Conservation (phyloP, 2,888 invertebrate genomes). For the Mesorhabditis spiculigera region DNA sequence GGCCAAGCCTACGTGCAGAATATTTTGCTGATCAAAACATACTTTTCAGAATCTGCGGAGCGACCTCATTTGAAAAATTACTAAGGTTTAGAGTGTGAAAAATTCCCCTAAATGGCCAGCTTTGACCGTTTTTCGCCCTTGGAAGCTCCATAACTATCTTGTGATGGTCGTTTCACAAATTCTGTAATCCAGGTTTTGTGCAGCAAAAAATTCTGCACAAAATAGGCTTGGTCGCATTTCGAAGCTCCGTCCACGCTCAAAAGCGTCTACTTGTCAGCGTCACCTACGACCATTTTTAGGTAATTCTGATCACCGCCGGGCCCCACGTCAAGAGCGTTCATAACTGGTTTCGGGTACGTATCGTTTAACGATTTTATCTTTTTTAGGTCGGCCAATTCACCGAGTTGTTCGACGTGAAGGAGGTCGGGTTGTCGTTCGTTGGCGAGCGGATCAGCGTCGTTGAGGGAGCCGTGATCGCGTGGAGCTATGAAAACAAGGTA, state of each 20-base stretch:
- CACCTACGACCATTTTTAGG: slow-evolving; percentile 61
- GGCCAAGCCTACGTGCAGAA: slow-evolving; percentile 61
- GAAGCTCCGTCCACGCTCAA: slow-evolving; percentile 53
- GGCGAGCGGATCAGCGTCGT: slow-evolving; percentile 28
- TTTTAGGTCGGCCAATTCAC: slow-evolving; percentile 75
- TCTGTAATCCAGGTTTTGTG: no score
- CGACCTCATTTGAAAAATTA: no score
- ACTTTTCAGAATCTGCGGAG: no score
- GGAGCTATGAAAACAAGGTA: slow-evolving; percentile 28
- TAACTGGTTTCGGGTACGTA: slow-evolving; percentile 70
- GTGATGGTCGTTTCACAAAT: no score
- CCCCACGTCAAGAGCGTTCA: slow-evolving; percentile 82
- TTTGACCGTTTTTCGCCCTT: no score
- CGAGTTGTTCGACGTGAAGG: slow-evolving; percentile 60
- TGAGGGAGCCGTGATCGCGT: slow-evolving; percentile 29
- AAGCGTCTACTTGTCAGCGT: no score
- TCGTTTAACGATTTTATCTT: slow-evolving; percentile 10
- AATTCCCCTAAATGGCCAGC: no score
- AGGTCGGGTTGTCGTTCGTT: slow-evolving; percentile 17
- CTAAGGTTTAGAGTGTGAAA: no score
- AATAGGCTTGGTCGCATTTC: slow-evolving; percentile 63
- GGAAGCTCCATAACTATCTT: no score
- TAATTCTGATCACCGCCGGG: slow-evolving; percentile 79
- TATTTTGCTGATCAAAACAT: no score
- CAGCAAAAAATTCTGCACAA: slow-evolving; percentile 58